phyloP scores from a whole-genome alignment of 2,797 vertebrate genomes.

The Discoglossus pictus region DNA sequence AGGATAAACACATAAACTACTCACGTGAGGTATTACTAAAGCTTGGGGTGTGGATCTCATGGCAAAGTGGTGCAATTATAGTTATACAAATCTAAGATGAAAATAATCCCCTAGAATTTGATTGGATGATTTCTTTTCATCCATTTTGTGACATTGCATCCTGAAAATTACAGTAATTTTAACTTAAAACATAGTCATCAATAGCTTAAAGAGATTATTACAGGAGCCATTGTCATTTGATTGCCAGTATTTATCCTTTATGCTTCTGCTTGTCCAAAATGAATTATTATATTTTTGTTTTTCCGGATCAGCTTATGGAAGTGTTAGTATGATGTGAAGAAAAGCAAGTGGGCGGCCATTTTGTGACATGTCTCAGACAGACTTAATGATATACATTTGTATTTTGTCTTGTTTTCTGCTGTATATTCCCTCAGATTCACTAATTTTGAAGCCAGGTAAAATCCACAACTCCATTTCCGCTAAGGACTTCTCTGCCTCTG shows the following conservation, averaged over 20 bases:
- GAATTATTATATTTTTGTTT: neutral
- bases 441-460: no score
- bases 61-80: constrained; percentile 14
- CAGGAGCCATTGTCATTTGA: neutral
- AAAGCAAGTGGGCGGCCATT: no score
- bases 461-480: no score
- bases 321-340: no score
- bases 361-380: no score
- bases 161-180: neutral
- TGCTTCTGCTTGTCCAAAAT: neutral
- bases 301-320: no score
- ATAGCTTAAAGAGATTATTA: neutral
- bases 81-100: neutral
- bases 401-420: no score
- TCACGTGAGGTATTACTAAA: neutral
- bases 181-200: neutral
- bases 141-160: neutral
- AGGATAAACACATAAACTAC: neutral
- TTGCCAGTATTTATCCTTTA: constrained; percentile 4
- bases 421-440: no score
- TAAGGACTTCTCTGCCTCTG: no score
- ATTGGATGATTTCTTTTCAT: neutral
- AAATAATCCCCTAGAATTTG: constrained; percentile 8
- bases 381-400: no score
- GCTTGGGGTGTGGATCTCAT: neutral